A percentile compares a stretch with the other conserved stretches of the same genome.
Conservation (phyloP, 2,113 vertebrate species). For the Lepisosteus oculatus region DNA sequence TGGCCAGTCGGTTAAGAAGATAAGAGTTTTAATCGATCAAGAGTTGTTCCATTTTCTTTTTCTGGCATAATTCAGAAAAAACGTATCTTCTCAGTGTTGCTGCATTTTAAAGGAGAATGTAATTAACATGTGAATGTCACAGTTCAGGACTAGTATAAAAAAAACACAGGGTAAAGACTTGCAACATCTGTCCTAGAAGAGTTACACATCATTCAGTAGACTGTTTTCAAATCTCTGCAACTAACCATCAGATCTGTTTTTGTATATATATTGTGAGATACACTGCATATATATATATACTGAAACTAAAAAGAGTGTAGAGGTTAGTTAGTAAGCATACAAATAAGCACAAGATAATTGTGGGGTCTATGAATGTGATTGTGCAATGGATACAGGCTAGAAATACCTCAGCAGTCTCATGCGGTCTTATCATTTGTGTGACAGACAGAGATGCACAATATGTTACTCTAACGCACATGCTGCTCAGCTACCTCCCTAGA, state of each 20-base stretch:
- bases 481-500: slow-evolving; percentile 30
- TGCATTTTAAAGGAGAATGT: slow-evolving; percentile 7
- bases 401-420: slow-evolving; percentile 33
- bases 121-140: slow-evolving; percentile 6
- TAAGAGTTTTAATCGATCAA: slow-evolving; percentile 14
- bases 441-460: slow-evolving; percentile 37
- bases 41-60: background rate
- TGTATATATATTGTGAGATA: too few species aligned
- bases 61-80: slow-evolving; percentile 3
- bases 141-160: background rate
- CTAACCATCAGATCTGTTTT: too few species aligned
- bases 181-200: background rate
- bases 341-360: slow-evolving; percentile 28
- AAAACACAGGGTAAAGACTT: background rate
- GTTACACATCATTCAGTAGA: background rate
- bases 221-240: too few species aligned
- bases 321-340: background rate
- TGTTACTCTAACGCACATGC: slow-evolving; percentile 42
- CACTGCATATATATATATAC: too few species aligned
- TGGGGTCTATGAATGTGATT: slow-evolving; percentile 17
- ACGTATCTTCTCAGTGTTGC: background rate
- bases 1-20: slow-evolving; percentile 18
- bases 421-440: slow-evolving; percentile 29
- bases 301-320: too few species aligned
- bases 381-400: background rate